Evolutionary conservation across 2,113 vertebrate genomes (phyloP).

Genomic region (Triplophysa rosa): DNA sequence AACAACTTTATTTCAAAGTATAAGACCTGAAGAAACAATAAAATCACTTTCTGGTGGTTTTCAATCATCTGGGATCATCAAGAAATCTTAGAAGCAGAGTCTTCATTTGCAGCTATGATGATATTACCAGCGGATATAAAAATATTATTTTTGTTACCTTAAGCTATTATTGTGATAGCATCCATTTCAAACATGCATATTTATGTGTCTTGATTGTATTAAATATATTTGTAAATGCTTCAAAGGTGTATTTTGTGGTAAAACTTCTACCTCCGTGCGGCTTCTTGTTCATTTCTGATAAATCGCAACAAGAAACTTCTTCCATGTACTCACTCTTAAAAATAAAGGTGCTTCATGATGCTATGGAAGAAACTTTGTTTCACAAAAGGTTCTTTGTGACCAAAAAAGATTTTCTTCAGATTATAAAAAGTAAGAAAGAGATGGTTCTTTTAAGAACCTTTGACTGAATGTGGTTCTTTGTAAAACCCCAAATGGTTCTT

Average conservation of each 20-base stretch:
- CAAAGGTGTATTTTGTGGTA: not conserved
- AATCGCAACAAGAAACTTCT: not conserved
- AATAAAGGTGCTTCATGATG: too few relatives aligned
- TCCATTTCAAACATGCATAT: not conserved
- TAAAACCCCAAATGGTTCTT: too few relatives aligned
- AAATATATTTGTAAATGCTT: not conserved
- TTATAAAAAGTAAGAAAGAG: too few relatives aligned
- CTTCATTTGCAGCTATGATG: not conserved
- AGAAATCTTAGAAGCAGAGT: not conserved
- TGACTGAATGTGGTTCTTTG: too few relatives aligned
- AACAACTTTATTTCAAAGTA: not conserved
- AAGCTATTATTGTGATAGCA: not conserved
- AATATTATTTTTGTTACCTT: not conserved
- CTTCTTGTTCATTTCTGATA: not conserved
- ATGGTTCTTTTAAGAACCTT: too few relatives aligned
- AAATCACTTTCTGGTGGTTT: not conserved
- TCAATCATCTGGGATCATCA: not conserved
- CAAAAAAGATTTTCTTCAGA: too few relatives aligned
- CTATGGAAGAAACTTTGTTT: too few relatives aligned
- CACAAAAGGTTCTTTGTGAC: too few relatives aligned
- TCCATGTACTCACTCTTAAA: not conserved
- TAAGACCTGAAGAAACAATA: not conserved
- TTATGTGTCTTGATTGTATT: not conserved
- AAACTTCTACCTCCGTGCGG: not conserved
- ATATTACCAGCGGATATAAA: not conserved